Base-by-base conservation (phyloP, 2,113 vertebrate species). In the Neogale vison region DNA sequence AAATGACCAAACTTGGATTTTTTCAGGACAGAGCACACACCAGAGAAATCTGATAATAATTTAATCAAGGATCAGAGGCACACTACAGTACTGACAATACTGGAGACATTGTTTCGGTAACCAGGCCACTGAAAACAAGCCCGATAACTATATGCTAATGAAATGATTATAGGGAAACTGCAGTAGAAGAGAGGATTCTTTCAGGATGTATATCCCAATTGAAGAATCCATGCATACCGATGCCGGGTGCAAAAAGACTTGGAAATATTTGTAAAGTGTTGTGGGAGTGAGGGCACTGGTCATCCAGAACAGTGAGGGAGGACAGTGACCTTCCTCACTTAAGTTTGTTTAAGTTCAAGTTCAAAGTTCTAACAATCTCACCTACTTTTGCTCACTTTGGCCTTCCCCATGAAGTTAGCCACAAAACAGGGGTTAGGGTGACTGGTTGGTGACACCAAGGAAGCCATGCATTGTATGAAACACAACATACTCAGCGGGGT, bases 1-100 rank as follows among this genome's bases (percentile, higher is more conserved):
- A 90, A 84, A 96, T 92, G 84, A 95, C 83, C 92, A 97, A 83
- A 95, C 88, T 93, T 95, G 84, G 97, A 72, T 77, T 52, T 96
- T 65, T 82, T 34, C 50, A 52, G 26, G 34, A 61, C 45, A 42
- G 11, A 90, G 84, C 57, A 59, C 57, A 77, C 57, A 87, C 0
- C n/a, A n/a, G 63, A 89, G 88, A 80, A 63, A 95, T 63, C 87
- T 67, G 83, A 74, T 71, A 67, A 93, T 74, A 71, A 96, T n/a
- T 67, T 71, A 31, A 83, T n/a, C 57, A 74, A 47, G 4, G 23
- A 76, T 52, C 59, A 0, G 1, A 45, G 26, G 63, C 20, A 79
- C 39, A 31, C 31, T 39, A 2, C 1, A 88, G 92, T n/a, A 18
- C 47, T 36, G 18, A 81, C 34, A 85, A 39, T 39, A 77, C 52